phyloP scores from a whole-genome alignment of 2,113 vertebrate species.

The Okapia johnstoni region DNA sequence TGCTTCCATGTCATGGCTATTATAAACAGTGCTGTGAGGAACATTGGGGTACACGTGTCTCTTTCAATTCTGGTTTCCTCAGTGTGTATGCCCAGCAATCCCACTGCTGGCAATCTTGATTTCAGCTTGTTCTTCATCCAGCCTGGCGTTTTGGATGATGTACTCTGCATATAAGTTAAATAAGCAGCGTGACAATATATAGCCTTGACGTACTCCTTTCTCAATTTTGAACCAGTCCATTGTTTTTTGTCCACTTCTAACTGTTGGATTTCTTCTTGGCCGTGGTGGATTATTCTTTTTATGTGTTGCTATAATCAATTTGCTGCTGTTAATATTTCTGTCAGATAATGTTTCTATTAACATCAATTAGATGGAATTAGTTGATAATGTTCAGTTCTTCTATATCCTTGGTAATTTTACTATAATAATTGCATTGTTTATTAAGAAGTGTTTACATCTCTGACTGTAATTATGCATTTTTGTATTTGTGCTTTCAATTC shows the following conservation, averaged over 20 bases:
- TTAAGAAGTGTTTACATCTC: not conserved
- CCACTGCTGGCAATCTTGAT: not conserved
- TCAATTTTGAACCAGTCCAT: not conserved
- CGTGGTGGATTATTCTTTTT: not conserved
- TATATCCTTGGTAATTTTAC: not conserved
- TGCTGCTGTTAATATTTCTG: not conserved
- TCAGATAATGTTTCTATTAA: not conserved
- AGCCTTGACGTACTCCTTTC: not conserved
- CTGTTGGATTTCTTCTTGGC: not conserved
- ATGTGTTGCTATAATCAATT: not conserved
- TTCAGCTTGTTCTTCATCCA: not conserved
- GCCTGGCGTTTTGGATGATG: accelerated
- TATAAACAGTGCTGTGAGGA: too few species aligned
- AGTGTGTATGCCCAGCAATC: too few species aligned
- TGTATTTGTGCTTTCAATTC: not conserved
- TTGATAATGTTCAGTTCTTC: not conserved
- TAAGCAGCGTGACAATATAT: not conserved
- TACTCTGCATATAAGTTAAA: not conserved
- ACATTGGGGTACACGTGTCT: too few species aligned
- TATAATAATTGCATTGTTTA: not conserved
- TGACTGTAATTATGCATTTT: not conserved
- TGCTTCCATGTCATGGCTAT: too few species aligned
- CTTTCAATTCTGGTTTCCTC: too few species aligned
- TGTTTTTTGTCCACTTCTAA: not conserved
- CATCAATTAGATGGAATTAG: not conserved